A percentile compares a stretch with the other conserved stretches of the same genome.
phyloP scores from a whole-genome alignment of 2,888 invertebrate genomes.

The Cynaeus angustus region DNA sequence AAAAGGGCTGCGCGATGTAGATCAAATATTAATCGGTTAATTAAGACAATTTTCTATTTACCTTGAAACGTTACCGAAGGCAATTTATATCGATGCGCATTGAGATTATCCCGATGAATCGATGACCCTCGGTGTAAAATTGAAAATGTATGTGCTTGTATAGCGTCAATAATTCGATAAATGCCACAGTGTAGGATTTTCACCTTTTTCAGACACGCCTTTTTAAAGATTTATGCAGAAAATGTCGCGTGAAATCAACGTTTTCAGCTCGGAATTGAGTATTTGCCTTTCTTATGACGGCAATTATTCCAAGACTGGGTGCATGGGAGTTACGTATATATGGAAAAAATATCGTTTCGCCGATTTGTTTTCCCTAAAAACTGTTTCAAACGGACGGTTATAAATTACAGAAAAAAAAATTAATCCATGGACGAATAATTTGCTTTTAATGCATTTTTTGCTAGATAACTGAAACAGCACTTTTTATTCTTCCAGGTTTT shows the following conservation, averaged over 20 bases:
- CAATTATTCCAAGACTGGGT: conserved; percentile 18
- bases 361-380: too few relatives aligned
- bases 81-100: conserved; percentile 6
- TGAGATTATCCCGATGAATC: conserved; percentile 10
- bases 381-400: too few relatives aligned
- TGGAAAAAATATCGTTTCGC: not conserved
- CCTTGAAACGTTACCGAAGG: conserved; percentile 20
- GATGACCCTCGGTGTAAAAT: conserved; percentile 23
- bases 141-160: conserved; percentile 25
- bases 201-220: conserved; percentile 29
- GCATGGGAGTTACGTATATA: not conserved
- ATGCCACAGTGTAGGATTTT: conserved; percentile 31
- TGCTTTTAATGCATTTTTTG: not conserved
- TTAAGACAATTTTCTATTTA: conserved; percentile 38
- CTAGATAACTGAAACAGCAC: not conserved
- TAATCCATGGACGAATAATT: too few relatives aligned
- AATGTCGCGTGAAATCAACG: conserved; percentile 29
- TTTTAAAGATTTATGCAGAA: conserved; percentile 34
- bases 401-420: too few relatives aligned
- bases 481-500: not conserved
- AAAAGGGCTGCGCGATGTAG: conserved; percentile 27
- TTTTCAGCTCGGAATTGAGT: conserved; percentile 7
- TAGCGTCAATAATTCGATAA: conserved; percentile 40
- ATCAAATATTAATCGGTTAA: conserved; percentile 46
- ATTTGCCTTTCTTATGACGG: conserved; percentile 28